Percentiles rank a stretch among this genome's conserved stretches.
phyloP scores from a whole-genome alignment of 2,888 invertebrate genomes.

The Chouioia cunea region DNA sequence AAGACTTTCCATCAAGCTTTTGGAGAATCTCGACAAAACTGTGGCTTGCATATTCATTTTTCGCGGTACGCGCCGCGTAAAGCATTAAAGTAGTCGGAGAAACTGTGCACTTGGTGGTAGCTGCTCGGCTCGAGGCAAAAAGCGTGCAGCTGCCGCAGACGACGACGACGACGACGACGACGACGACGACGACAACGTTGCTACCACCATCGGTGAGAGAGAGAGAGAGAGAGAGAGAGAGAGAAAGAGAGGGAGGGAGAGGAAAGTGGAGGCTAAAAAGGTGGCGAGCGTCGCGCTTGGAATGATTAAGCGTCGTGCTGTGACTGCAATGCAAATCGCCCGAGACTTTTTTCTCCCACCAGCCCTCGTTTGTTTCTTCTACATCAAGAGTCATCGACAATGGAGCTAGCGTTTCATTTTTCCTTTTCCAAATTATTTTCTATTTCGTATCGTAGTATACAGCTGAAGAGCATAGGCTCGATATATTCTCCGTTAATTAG shows the following conservation, averaged over 20 bases:
- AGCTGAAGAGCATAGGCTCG: too few relatives aligned
- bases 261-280: conserved; percentile 42
- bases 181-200: not conserved
- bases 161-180: not conserved
- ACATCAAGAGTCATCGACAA: not conserved
- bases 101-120: not conserved
- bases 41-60: not conserved
- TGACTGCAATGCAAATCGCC: conserved; percentile 45
- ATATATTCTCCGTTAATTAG: not conserved
- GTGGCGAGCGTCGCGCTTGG: conserved; percentile 35
- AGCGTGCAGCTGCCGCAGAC: not conserved
- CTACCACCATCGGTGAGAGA: not conserved
- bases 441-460: too few relatives aligned
- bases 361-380: not conserved
- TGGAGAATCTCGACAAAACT: too few relatives aligned
- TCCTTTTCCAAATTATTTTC: too few relatives aligned
- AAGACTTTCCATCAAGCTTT: not conserved
- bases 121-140: not conserved
- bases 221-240: not conserved
- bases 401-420: too few relatives aligned
- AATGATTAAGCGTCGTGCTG: conserved; percentile 46
- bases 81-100: not conserved
- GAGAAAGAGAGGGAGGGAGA: not conserved
- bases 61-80: not conserved
- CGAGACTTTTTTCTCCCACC: not conserved